Evolutionary conservation across 1,140 invertebrate genomes (phyloP), one percentile per base, ranked within the genome.

Genomic region (Bombus picipes): DNA sequence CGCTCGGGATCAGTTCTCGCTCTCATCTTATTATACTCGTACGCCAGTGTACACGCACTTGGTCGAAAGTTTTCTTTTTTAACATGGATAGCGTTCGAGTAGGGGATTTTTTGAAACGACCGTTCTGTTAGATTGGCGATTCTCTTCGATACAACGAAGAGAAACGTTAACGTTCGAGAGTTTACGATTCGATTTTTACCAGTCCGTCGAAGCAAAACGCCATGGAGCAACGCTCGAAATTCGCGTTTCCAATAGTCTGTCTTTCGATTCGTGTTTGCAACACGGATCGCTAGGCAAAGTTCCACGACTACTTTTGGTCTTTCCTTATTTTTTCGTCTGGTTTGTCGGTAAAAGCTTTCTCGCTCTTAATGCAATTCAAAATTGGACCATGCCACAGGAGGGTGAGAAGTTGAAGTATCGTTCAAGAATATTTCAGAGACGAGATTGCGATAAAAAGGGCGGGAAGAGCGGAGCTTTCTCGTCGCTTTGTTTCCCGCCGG

Each of bases 401-500:
- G 9, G 28, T 22, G 72, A 9, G 10, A 47, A 28, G 39, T 74
- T 75, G 65, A 57, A 53, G 37, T 65, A 34, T 34, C 65, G 15
- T 66, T 66, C 6, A 34, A 66, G 65, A 34, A 66, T 66, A 71
- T 72, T 39, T 13, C 41, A 34, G n/a, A 59, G 76, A 43, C 53
- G 75, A 74, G 77, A 65, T 15, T 10, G 34, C 37, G 37, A 65
- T 15, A 41, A 68, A 65, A 85, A 74, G 47, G n/a, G 53, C 32
- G 34, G 37, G n/a, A 68, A 65, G 47, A 22, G 28, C 47, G 39
- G 59, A 81, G 57, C 15, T 53, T 86, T 41, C 73, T 6, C n/a
- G 53, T 77, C 47, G 78, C 68, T 88, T 78, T 86, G 73, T 81
- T 85, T 89, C 75, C 59, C 34, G 53, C 34, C 82, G 82, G 57